Base-by-base conservation (phyloP, 2,888 invertebrate genomes). In the Nemoura dubitans region DNA sequence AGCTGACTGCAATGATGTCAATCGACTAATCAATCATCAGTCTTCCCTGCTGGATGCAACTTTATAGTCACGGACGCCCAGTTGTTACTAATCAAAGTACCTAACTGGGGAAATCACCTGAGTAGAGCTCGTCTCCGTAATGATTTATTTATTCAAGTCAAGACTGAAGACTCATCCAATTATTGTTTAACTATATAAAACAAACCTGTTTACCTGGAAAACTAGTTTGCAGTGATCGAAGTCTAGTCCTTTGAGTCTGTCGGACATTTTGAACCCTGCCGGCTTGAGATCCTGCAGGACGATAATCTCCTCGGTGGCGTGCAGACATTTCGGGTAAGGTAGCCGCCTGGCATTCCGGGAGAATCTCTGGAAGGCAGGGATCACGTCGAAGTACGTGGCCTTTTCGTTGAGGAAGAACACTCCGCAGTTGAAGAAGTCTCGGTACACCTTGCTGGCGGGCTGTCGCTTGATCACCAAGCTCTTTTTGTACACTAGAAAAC, bases 231-330 rank as follows among this genome's bases (percentile, higher is more conserved):
- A 88, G 82, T 90, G 90, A 7, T 87, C 87, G 6, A 89, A 82
- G 86, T 89, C 89, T 36, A 90, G 88, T 7, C 89, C 89, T 77
- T 88, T 87, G 6, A 86, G 87, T 26, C 89, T 87, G 82, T 89
- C 89, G 16, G 89, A 88, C 89, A 89, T 89, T 7, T 78, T 85
- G 88, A 88, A 90, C 0, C 89, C 90, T n/a, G 78, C 82, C 0
- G 88, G 86, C n/a, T 87, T 83, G 6, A 89, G 88, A 85, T 89
- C 89, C 85, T 89, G 88, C 59, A 89, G 89, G 10, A 89, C 89
- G 25, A 89, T 88, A 26, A 89, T 85, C 78, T 88, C 88, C 21
- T 87, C 87, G 80, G 89, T 88, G 29, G 89, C 89, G 86, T 89
- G 89, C 10, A 89, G 88, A 78, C 89, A 89, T 10, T 86, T 83